Percentiles rank a stretch among this genome's conserved stretches.
Evolutionary conservation across 37 sponge, comb jelly and placozoan species (phyloP).

Genomic region (Spongilla lacustris): DNA sequence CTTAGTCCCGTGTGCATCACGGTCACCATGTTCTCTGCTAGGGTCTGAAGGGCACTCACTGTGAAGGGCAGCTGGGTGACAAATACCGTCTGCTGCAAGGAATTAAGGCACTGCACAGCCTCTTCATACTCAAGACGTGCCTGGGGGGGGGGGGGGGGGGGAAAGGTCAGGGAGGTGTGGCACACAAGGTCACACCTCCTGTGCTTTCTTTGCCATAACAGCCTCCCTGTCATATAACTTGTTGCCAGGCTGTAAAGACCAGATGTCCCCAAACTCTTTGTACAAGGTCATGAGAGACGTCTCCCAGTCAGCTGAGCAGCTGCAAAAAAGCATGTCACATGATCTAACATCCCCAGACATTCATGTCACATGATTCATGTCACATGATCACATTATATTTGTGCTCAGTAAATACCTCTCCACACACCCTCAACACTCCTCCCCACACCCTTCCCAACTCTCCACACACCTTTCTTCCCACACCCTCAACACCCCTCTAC

Average conservation of each 20-base stretch:
- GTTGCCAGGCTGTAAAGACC: constrained; percentile 57
- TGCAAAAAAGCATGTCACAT: too few species aligned
- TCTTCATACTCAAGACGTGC: constrained; percentile 33
- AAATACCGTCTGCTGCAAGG: constrained; percentile 7
- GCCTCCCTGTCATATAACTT: constrained; percentile 67
- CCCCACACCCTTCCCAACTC: too few species aligned
- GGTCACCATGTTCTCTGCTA: constrained; percentile 54
- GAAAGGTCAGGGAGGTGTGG: not conserved
- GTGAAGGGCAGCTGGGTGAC: constrained; percentile 35
- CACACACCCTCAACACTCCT: too few species aligned
- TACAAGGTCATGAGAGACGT: constrained; percentile 37
- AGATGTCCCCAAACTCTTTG: constrained; percentile 48
- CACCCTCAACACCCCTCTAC: too few species aligned
- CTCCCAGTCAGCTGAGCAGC: constrained; percentile 66
- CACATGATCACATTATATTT: too few species aligned
- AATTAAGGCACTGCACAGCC: constrained; percentile 10
- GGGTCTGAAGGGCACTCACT: constrained; percentile 6
- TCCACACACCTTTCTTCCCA: not conserved
- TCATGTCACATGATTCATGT: not conserved
- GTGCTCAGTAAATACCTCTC: too few species aligned
- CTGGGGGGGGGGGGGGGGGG: not conserved
- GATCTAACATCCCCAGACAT: too few species aligned
- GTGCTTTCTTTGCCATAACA: constrained; percentile 18
- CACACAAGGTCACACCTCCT: constrained; percentile 38
- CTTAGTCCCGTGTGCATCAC: constrained; percentile 47